Evolutionary conservation across 2,113 vertebrate genomes (phyloP).

Genomic region (Indicator indicator): DNA sequence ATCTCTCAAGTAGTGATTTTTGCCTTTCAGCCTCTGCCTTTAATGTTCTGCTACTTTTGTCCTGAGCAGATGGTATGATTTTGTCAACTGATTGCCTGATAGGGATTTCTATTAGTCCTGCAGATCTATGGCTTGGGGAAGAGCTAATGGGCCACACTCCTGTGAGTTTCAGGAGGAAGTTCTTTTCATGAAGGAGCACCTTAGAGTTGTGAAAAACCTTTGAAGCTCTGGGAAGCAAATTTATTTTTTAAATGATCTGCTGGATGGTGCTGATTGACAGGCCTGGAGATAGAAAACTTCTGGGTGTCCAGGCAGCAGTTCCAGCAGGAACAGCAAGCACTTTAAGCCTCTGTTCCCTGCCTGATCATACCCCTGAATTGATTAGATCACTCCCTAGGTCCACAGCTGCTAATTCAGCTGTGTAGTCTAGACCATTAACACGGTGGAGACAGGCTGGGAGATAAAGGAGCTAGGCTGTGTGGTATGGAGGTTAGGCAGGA

Average conservation of each 20-base stretch:
- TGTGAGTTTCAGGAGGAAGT: neutral
- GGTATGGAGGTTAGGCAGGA: neutral
- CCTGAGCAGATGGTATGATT: neutral
- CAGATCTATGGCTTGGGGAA: neutral
- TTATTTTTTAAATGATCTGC: slow-evolving; percentile 25
- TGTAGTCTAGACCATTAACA: neutral
- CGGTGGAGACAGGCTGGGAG: neutral
- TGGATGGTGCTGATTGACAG: neutral
- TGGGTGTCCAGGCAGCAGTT: neutral
- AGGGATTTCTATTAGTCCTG: neutral
- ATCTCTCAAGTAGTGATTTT: neutral
- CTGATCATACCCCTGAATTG: neutral
- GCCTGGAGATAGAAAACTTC: neutral
- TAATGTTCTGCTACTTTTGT: slow-evolving; percentile 32
- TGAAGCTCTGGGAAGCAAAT: slow-evolving; percentile 28
- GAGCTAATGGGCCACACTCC: slow-evolving; percentile 19
- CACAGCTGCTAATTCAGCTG: slow-evolving; percentile 12
- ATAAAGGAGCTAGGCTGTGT: neutral
- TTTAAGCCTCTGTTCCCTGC: neutral
- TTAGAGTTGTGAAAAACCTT: neutral
- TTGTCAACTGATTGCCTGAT: slow-evolving; percentile 37
- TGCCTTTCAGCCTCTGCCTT: slow-evolving; percentile 1
- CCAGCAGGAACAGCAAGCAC: neutral
- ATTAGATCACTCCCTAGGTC: neutral
- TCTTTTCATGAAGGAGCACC: neutral